Evolutionary conservation across 2,113 vertebrate species (phyloP).

Genomic region (Psilopogon haemacephalus): DNA sequence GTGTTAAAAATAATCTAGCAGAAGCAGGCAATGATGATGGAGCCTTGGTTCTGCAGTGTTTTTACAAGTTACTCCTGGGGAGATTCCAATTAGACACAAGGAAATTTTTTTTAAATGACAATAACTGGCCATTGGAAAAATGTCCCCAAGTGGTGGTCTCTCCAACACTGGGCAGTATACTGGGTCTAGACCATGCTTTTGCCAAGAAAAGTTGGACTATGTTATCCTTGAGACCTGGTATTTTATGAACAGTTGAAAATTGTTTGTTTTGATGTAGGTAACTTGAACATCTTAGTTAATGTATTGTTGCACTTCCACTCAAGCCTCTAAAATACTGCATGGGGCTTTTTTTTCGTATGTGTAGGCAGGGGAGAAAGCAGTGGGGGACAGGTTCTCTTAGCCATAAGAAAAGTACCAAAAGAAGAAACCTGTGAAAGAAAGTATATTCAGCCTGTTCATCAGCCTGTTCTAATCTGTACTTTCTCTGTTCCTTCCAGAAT

Average conservation of each 20-base stretch:
- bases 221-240: too few species aligned
- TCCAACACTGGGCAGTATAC: too few species aligned
- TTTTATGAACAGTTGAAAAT: neutral
- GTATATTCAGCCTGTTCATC: neutral
- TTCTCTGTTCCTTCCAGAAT: conserved; percentile 82
- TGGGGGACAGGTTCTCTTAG: neutral
- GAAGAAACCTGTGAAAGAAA: neutral
- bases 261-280: neutral
- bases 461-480: conserved; percentile 8
- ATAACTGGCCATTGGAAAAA: too few species aligned
- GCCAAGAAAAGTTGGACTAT: too few species aligned
- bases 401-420: neutral
- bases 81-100: too few species aligned
- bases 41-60: neutral
- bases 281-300: neutral
- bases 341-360: neutral
- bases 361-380: neutral
- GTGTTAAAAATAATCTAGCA: neutral
- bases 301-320: neutral
- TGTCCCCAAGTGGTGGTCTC: too few species aligned
- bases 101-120: too few species aligned
- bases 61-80: too few species aligned
- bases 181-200: too few species aligned
- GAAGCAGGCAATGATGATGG: neutral
- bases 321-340: neutral